Evolutionary conservation across 1,140 invertebrate species (phyloP).

Genomic region (Parapsyche elsis): DNA sequence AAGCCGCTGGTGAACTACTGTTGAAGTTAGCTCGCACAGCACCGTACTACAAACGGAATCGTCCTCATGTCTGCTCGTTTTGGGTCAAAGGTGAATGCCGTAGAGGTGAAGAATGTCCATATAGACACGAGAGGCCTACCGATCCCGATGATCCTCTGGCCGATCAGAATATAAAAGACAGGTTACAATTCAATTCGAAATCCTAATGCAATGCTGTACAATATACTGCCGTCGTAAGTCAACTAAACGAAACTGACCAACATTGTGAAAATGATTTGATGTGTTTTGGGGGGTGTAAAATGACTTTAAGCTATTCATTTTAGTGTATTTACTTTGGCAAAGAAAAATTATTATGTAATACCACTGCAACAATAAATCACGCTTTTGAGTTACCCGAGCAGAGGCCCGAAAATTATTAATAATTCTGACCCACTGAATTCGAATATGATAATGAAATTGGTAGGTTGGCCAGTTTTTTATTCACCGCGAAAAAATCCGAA

Average conservation of each 20-base stretch:
- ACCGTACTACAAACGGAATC: constrained; percentile 98
- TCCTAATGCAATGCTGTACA: neutral
- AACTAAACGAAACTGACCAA: neutral
- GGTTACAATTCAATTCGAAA: constrained; percentile 58
- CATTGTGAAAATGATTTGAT: neutral
- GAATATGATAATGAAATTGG: too few relatives aligned
- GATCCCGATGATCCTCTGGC: constrained; percentile 99
- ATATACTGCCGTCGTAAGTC: neutral
- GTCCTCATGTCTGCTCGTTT: constrained; percentile 99
- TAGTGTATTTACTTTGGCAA: too few relatives aligned
- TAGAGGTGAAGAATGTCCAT: constrained; percentile 99
- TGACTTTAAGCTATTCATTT: too few relatives aligned
- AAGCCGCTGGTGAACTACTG: constrained; percentile 88
- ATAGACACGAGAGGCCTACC: constrained; percentile 98
- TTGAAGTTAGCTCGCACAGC: constrained; percentile 95
- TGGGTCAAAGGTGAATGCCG: constrained; percentile 99
- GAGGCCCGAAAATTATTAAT: too few relatives aligned
- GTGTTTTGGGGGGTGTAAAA: too few relatives aligned
- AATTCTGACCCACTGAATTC: too few relatives aligned
- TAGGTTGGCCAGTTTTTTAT: too few relatives aligned
- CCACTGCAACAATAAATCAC: too few relatives aligned
- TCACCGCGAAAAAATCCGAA: too few relatives aligned
- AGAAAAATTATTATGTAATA: too few relatives aligned
- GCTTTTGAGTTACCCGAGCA: too few relatives aligned
- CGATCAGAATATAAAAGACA: constrained; percentile 99